Evolutionary conservation across 2,113 vertebrate species (phyloP), one percentile per base, ranked within the genome.

Genomic region (Phyllostomus hastatus): DNA sequence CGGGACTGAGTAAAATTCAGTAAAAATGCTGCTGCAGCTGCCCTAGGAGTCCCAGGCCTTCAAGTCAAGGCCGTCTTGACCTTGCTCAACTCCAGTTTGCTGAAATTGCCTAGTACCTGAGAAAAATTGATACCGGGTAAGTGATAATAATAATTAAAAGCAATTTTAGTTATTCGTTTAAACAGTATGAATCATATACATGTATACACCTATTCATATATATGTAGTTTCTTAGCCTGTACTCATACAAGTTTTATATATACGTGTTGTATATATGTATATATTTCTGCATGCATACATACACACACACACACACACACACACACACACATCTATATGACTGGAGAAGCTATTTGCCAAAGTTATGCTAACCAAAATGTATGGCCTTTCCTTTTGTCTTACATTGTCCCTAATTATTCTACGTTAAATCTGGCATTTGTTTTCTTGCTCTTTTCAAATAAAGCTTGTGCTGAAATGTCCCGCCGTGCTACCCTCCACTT

Each of bases 71-170:
- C 50, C 38, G 75, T 82, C 38, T 70, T 61, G 43, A 82, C 75
- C 11, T 22, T 97, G 72, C 72, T 73, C 57, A 81, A 94, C 67
- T 78, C 20, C 10, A 64, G 41, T 59, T 85, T 14, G 86, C 48
- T 69, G 54, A 92, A 59, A 57, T 10, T 4, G 31, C 76, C 20
- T 70, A 76, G 73, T 88, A 35, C 22, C 54, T 14, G 33, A 79
- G 26, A 46, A 46, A 89, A 90, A 75, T 0, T 14, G 19, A 61
- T 64, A 84, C 1, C 70, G 9, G 48, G 64, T 4, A 16, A 90
- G 20, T 59, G 2, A 64, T 82, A 95, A 48, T 57, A 3, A 69
- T 78, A 95, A 48, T 43, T 78, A 88, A 95, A 97, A 70, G 2
- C 2, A 38, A 41, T 0, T 7, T 75, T 50, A 84, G 89, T 95